Percentiles rank a stretch among this genome's conserved stretches.
Evolutionary conservation across 2,797 vertebrate species (phyloP).

Genomic region (Acrocephalus scirpaceus): DNA sequence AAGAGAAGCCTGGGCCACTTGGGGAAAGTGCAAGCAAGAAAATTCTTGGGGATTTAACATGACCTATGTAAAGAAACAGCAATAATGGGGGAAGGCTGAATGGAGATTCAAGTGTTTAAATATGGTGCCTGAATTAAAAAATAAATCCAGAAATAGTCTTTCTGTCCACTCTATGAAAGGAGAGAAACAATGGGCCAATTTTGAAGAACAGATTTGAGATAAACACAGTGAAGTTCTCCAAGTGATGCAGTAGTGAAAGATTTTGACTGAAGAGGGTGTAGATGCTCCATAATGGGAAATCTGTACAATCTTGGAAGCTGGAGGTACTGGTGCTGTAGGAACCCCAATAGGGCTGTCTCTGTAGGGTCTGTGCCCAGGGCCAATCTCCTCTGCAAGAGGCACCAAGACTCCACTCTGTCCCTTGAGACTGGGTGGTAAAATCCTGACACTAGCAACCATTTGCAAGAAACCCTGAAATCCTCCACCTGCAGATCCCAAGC

Average conservation of each 20-base stretch:
- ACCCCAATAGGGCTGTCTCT: background rate
- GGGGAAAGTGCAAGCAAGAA: background rate
- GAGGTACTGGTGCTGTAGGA: background rate
- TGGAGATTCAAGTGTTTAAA: background rate
- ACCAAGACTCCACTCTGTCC: background rate
- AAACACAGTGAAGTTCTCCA: background rate
- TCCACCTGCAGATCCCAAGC: background rate
- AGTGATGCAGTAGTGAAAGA: background rate
- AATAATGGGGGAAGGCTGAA: background rate
- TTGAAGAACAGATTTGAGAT: background rate
- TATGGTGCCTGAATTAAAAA: background rate
- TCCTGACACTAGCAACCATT: rapidly evolving
- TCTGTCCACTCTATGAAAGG: background rate
- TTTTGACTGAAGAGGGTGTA: constrained; percentile 30
- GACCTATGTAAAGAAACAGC: background rate
- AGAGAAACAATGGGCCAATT: background rate
- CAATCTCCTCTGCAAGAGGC: background rate
- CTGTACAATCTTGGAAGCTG: background rate
- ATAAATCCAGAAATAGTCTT: background rate
- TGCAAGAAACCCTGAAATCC: background rate
- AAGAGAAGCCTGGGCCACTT: background rate
- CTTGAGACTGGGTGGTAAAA: background rate
- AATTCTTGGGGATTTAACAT: background rate
- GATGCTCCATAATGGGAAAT: background rate
- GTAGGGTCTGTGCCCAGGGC: background rate